Base-by-base conservation (phyloP, 2,797 vertebrate genomes). In the Smutsia gigantea region DNA sequence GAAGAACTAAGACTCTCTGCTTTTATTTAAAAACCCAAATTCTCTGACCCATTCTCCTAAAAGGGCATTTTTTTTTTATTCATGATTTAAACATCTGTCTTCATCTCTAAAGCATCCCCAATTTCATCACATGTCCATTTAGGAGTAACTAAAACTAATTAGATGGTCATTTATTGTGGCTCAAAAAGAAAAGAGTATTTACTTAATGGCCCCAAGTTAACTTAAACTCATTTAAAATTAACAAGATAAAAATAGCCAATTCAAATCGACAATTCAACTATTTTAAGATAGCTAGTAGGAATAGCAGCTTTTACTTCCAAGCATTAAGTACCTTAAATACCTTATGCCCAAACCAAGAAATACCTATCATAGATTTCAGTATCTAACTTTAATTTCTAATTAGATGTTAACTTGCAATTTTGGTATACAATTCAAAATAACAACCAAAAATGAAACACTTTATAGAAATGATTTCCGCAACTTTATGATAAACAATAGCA, bases 321-420 rank as follows among this genome's bases (percentile, higher is more conserved):
- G 4, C 39, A 92, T 37, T 25, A 96, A 29, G 72, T 13, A 92
- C 63, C 61, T 1, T 29, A 1, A 49, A 31, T 69, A 84, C 4
- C 18, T 93, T 82, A 90, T 51, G 11, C 17, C 29, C 74, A 86
- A 79, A 89, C 91, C 57, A 95, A 93, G 55, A 95, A 96, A 87
- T 61, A 87, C 5, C n/a, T 85, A 25, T 69, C 66, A 74, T 17
- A 53, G 39, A 75, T 78, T 95, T 92, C 78, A 95, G 75, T 83
- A 79, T 27, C 55, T 82, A 82, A 79, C 25, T 96, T 95, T 96
- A 89, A 68, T 39, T 92, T 94, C 57, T 90, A 83, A 89, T 85
- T 89, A 74, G 29, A 55, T 87, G 93, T 86, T 92, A 87, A 95
- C n/a, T 82, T 93, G 51, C 92, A 96, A 90, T 90, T 88, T 94